Evolutionary conservation across 2,113 vertebrate species (phyloP).

Genomic region (Cervus canadensis): DNA sequence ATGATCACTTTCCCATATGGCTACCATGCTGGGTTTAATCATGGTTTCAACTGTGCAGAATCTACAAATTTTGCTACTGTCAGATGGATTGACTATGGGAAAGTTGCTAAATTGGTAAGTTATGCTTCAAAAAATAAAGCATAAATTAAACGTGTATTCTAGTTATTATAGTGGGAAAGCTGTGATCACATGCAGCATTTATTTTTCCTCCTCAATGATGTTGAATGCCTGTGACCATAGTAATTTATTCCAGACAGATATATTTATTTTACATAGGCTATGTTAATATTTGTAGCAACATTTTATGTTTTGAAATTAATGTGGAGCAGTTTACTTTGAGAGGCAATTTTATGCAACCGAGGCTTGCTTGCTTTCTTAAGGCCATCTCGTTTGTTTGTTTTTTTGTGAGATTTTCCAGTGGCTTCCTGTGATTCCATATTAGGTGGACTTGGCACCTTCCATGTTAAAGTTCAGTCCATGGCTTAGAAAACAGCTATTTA

Average conservation of each 20-base stretch:
- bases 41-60: conserved; percentile 98
- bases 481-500: background rate
- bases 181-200: background rate
- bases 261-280: background rate
- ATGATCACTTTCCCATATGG: conserved; percentile 99
- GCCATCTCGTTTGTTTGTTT: background rate
- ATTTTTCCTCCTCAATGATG: background rate
- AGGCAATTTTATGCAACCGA: background rate
- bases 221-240: background rate
- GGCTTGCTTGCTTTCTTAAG: background rate
- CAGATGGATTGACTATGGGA: conserved; percentile 98
- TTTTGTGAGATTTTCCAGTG: background rate
- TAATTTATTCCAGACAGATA: conserved; percentile 23
- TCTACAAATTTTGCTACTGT: conserved; percentile 98
- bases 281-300: background rate
- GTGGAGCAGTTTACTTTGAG: background rate
- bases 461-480: background rate
- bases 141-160: background rate
- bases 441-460: background rate
- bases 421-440: background rate
- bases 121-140: conserved; percentile 17
- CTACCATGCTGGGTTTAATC: conserved; percentile 98
- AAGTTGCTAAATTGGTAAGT: conserved; percentile 91
- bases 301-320: conserved; percentile 40
- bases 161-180: conserved; percentile 11